These are phyloP conservation scores for Eidolon helvum DNA, from an alignment of 2,113 vertebrate genomes.

Conservation along the genomic window DNA sequence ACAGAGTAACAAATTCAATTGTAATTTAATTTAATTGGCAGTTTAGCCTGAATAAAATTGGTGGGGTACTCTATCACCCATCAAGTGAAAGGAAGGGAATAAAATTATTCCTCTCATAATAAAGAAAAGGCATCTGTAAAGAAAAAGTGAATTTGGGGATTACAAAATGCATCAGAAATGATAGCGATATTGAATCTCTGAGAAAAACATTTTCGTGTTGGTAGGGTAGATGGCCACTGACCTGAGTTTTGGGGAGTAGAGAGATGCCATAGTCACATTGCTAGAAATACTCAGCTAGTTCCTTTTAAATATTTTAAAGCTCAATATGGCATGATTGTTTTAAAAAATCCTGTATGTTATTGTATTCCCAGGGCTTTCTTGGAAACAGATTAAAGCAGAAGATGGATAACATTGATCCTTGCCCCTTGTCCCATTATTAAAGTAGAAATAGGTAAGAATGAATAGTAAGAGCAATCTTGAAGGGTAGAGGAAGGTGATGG, in stretches of 20 bases:
- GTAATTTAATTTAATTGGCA: slow-evolving; percentile 9
- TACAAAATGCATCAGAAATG: background rate
- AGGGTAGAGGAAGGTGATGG: background rate
- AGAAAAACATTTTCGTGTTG: background rate
- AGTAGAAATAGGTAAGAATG: background rate
- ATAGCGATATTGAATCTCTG: background rate
- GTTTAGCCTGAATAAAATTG: slow-evolving; percentile 5
- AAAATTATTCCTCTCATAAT: background rate
- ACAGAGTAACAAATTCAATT: background rate
- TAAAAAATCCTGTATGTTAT: background rate
- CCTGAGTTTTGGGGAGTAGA: background rate
- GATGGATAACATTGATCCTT: background rate
- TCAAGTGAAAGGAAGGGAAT: background rate
- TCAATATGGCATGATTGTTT: background rate
- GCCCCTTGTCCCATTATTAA: background rate
- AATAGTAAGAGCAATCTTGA: background rate
- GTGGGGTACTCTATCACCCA: background rate
- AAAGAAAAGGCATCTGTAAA: background rate
- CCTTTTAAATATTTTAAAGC: background rate
- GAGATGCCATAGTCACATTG: background rate
- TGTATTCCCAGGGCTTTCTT: background rate
- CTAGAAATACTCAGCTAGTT: background rate
- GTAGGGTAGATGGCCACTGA: background rate
- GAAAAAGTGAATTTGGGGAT: background rate
- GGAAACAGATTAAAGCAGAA: background rate